These are phyloP conservation scores for Polymixis flavicincta DNA, from an alignment of 2,888 invertebrate species.

Conservation along the genomic window DNA sequence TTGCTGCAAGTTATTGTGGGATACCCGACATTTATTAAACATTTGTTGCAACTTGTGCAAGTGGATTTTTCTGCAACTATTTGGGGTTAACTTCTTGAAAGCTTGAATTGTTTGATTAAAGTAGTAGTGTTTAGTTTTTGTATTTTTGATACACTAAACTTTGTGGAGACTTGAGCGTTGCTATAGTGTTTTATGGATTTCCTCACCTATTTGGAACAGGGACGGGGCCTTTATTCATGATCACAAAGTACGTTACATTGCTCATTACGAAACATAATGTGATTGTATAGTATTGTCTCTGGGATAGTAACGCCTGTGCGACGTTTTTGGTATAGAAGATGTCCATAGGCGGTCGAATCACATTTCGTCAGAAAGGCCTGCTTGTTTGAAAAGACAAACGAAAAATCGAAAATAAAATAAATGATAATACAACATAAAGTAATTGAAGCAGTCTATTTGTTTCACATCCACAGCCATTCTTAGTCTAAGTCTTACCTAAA, in stretches of 20 bases:
- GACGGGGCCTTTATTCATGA: not conserved
- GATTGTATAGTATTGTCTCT: not conserved
- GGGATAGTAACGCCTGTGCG: not conserved
- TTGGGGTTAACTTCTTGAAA: slow-evolving; percentile 11
- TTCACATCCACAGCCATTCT: slow-evolving; percentile 47
- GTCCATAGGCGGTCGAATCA: too few relatives aligned
- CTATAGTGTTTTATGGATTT: not conserved
- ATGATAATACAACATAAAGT: not conserved
- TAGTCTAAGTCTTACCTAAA: slow-evolving; percentile 20
- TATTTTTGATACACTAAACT: not conserved
- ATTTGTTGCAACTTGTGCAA: slow-evolving; percentile 36
- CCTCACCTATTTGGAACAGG: not conserved
- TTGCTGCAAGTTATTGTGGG: slow-evolving; percentile 46
- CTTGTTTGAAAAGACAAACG: not conserved
- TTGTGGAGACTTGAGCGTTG: not conserved
- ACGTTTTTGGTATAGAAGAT: not conserved
- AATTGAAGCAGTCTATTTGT: slow-evolving; percentile 48
- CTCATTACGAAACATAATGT: not conserved
- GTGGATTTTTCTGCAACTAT: slow-evolving; percentile 20
- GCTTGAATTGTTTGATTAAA: slow-evolving; percentile 11
- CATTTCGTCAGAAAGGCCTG: not conserved
- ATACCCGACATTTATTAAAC: slow-evolving; percentile 49
- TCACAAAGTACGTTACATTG: not conserved
- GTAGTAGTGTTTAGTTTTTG: not conserved
- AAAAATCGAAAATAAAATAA: not conserved